Evolutionary conservation across 2,113 vertebrate genomes (phyloP).

Genomic region (Pedionomus torquatus): DNA sequence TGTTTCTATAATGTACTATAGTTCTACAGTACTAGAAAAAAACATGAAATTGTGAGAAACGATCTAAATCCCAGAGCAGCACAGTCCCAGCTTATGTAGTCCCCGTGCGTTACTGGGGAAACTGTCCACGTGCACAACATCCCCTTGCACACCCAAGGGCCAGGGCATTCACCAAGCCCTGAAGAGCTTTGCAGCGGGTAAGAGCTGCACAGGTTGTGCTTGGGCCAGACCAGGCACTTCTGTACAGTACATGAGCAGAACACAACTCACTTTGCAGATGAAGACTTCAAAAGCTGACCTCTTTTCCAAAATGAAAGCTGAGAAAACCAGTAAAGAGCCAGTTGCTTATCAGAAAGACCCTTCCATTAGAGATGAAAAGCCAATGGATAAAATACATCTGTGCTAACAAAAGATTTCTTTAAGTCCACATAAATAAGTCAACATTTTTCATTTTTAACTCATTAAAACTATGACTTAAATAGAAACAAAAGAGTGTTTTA

Average conservation of each 20-base stretch:
- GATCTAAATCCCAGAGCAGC: background rate
- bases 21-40: background rate
- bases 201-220: background rate
- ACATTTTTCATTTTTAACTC: background rate
- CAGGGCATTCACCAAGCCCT: fast-evolving
- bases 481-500: background rate
- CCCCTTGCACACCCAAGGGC: background rate
- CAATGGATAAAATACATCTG: background rate
- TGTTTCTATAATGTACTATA: background rate
- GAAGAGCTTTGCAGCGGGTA: fast-evolving
- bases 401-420: background rate
- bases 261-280: background rate
- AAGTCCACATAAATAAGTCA: background rate
- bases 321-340: background rate
- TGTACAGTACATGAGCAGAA: fast-evolving
- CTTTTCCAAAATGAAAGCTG: background rate
- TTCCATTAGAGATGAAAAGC: background rate
- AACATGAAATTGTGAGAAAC: background rate
- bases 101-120: background rate
- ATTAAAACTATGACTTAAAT: background rate
- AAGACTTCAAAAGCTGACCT: background rate
- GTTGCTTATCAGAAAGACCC: background rate
- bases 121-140: fast-evolving
- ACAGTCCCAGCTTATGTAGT: background rate
- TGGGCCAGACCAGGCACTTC: background rate